Evolutionary conservation across 2,888 invertebrate species (phyloP), one percentile per base, ranked within the genome.

Genomic region (Xestia rhomboidea): DNA sequence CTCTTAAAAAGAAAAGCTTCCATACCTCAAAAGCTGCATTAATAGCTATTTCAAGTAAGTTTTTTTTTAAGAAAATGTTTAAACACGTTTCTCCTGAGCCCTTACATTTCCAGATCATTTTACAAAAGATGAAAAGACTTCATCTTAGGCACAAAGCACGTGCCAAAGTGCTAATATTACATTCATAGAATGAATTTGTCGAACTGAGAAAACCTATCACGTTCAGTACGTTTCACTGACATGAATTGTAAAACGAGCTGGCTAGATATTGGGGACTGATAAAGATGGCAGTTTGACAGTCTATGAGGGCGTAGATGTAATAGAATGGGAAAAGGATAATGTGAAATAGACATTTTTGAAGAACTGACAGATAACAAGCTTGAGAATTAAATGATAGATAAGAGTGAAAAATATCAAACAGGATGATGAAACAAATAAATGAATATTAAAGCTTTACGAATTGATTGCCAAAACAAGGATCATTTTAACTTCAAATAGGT

Each of bases 141-240:
- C 73, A 77, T 82, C 83, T 54, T 54, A 82, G 54, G 69, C 62
- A 34, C 74, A 79, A 62, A 60, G 24, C 85, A 82, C 82, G 85
- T 77, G 46, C 70, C 72, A 38, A 70, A 73, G 63, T 74, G 75
- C 82, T 72, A 72, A 82, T 81, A 77, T 71, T 73, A 82, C 68
- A 82, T 85, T 82, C 70, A 83, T 81, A 71, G 85, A 64, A 83
- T 81, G 73, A 84, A 84, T 83, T 82, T 76, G 80, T 84, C 67
- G 76, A 76, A 76, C 72, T 75, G 49, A 21, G 76, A 70, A 84
- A 83, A 71, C 73, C 62, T 76, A 81, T 84, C 71, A 83, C 73
- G 82, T 83, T 77, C 81, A 64, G 46, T 73, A 57, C 82, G 70
- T 30, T 77, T 77, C 30, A 83, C 76, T 85, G 85, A 69, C 68